Conservation (phyloP, 92 coral and sea anemone genomes). For the Actinostola sp. region DNA sequence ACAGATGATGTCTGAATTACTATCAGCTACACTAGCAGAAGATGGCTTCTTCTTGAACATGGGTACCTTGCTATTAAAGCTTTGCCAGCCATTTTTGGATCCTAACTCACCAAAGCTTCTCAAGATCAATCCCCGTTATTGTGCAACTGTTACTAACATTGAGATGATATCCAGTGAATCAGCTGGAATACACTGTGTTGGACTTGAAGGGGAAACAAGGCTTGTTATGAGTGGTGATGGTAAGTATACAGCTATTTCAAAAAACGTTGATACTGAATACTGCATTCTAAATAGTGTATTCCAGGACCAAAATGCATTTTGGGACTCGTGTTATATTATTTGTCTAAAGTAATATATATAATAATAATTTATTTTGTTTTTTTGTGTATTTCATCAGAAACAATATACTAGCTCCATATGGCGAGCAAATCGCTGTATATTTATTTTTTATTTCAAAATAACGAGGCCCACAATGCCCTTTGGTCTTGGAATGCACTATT, state of each 20-base stretch:
- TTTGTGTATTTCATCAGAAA: too few species aligned
- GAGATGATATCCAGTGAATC: slow-evolving; percentile 53
- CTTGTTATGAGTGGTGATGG: slow-evolving; percentile 76
- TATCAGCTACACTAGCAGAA: slow-evolving; percentile 74
- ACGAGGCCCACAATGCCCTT: too few species aligned
- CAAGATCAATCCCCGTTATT: slow-evolving; percentile 87
- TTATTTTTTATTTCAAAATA: too few species aligned
- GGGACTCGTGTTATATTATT: too few species aligned
- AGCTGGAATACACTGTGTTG: slow-evolving; percentile 75
- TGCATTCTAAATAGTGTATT: too few species aligned
- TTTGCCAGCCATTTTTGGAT: slow-evolving; percentile 86
- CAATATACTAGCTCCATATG: too few species aligned
- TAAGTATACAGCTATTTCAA: slow-evolving; percentile 11
- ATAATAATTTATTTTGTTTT: too few species aligned
- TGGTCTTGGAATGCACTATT: too few species aligned
- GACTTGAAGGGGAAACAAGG: slow-evolving; percentile 84
- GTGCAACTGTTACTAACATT: slow-evolving; percentile 60
- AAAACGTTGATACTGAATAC: too few species aligned
- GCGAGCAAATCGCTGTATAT: too few species aligned
- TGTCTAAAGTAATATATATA: too few species aligned
- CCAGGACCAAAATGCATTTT: too few species aligned
- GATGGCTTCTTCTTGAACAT: slow-evolving; percentile 97
- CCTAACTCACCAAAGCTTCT: slow-evolving; percentile 78
- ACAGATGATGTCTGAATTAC: slow-evolving; percentile 88
- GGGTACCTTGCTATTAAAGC: slow-evolving; percentile 68